Conservation (phyloP, 2,797 vertebrate genomes). For the Catostomus latipinnis region DNA sequence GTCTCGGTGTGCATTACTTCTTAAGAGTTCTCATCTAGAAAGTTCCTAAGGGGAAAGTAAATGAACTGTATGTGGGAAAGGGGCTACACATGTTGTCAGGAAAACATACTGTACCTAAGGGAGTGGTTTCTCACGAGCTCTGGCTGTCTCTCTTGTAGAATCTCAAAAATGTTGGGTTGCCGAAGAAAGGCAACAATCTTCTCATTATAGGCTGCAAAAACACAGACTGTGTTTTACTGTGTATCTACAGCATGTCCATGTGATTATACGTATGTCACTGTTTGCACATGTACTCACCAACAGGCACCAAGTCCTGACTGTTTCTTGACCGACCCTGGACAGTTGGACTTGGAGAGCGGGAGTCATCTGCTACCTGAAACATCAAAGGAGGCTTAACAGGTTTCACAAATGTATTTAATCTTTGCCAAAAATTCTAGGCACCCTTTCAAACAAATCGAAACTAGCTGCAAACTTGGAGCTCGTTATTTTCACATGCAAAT, state of each 20-base stretch:
- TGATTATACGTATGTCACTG: conserved; percentile 11
- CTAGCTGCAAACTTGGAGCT: too few species aligned
- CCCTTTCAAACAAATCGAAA: too few species aligned
- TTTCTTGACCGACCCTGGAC: conserved; percentile 89
- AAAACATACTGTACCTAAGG: conserved; percentile 83
- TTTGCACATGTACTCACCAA: conserved; percentile 82
- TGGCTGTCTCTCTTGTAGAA: conserved; percentile 95
- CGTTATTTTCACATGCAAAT: too few species aligned
- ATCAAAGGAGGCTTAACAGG: conserved; percentile 19
- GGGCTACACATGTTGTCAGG: too few species aligned
- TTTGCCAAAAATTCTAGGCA: too few species aligned
- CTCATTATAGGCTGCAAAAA: conserved; percentile 92
- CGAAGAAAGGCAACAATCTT: conserved; percentile 98
- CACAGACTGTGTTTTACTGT: neutral
- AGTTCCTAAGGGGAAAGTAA: too few species aligned
- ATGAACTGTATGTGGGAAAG: too few species aligned
- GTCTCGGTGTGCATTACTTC: too few species aligned
- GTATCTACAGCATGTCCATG: neutral
- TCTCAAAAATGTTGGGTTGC: conserved; percentile 96
- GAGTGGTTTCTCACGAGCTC: conserved; percentile 94
- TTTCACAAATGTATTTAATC: neutral
- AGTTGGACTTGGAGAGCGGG: conserved; percentile 86
- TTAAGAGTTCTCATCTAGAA: too few species aligned
- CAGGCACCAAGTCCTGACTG: conserved; percentile 91
- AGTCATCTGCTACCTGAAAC: conserved; percentile 92